Evolutionary conservation across 2,797 vertebrate species (phyloP).

Genomic region (Rhabdophis nuchalis): DNA sequence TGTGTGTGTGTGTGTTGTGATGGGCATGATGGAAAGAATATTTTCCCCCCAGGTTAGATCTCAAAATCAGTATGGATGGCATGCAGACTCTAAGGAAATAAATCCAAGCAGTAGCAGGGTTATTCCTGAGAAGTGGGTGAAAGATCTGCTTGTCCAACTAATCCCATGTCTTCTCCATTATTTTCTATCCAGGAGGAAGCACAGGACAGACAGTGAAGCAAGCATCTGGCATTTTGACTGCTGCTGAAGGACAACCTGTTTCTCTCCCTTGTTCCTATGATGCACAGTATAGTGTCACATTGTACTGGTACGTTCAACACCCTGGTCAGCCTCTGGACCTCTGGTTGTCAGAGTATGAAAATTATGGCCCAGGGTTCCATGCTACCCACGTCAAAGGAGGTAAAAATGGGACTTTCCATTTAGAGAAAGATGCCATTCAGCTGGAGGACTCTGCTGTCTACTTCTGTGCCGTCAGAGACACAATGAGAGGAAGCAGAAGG

Average conservation of each 20-base stretch:
- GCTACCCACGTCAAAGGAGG: too few relatives aligned
- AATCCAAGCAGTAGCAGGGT: neutral
- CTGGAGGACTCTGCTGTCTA: conserved; percentile 25
- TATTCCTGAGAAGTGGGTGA: neutral
- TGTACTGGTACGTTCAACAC: neutral
- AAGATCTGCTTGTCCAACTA: neutral
- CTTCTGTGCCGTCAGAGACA: conserved; percentile 31
- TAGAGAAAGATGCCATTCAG: too few relatives aligned
- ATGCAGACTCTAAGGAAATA: neutral
- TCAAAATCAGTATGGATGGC: neutral
- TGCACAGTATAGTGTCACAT: fast-evolving
- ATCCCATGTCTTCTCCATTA: neutral
- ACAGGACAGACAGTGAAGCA: neutral
- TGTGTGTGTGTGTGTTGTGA: neutral
- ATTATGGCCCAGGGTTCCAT: too few relatives aligned
- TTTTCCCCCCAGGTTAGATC: neutral
- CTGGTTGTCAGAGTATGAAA: too few relatives aligned
- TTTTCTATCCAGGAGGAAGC: neutral
- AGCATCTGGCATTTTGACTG: neutral
- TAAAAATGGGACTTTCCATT: too few relatives aligned
- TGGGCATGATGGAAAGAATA: neutral
- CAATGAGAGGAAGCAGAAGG: conserved; percentile 1
- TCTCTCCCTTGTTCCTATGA: neutral
- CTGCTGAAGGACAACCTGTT: neutral
- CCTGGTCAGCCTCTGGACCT: too few relatives aligned